These are phyloP conservation scores for Luidia sarsii DNA, from an alignment of 53 echinoderm and acorn worm species.

Conservation along the genomic window DNA sequence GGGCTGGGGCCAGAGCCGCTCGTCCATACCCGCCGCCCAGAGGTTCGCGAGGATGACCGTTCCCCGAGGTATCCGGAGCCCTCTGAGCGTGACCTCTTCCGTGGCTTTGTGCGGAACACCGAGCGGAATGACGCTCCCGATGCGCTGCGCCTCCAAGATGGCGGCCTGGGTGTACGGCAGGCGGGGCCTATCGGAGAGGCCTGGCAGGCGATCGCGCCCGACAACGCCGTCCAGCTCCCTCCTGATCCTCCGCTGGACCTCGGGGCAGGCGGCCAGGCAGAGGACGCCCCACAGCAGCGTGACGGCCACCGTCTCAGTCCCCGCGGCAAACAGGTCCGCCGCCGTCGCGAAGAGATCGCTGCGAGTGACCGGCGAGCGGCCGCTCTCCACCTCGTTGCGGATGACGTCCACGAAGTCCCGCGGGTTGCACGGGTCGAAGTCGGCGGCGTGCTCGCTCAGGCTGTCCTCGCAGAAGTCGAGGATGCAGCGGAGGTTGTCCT, in stretches of 20 bases:
- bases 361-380: neutral
- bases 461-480: conserved; percentile 8
- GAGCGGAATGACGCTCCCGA: conserved; percentile 47
- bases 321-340: conserved; percentile 43
- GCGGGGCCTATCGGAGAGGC: conserved; percentile 9
- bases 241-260: conserved; percentile 34
- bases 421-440: neutral
- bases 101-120: conserved; percentile 53
- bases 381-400: neutral
- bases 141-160: conserved; percentile 39
- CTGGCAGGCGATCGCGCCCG: conserved; percentile 29
- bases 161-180: conserved; percentile 42
- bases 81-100: conserved; percentile 20
- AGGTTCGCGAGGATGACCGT: conserved; percentile 41
- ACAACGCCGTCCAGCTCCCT: conserved; percentile 40
- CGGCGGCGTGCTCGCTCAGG: conserved; percentile 1
- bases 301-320: conserved; percentile 43
- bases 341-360: conserved; percentile 35
- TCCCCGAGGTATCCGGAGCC: conserved; percentile 48
- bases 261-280: conserved; percentile 25
- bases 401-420: conserved; percentile 42
- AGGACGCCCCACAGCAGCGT: conserved; percentile 52
- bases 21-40: conserved; percentile 21
- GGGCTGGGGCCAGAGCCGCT: conserved; percentile 39
- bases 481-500: conserved; percentile 10